A percentile compares a stretch with the other conserved stretches of the same genome.
These are phyloP conservation scores for Dicaeum eximium DNA, from an alignment of 2,113 vertebrate genomes.

Conservation along the genomic window DNA sequence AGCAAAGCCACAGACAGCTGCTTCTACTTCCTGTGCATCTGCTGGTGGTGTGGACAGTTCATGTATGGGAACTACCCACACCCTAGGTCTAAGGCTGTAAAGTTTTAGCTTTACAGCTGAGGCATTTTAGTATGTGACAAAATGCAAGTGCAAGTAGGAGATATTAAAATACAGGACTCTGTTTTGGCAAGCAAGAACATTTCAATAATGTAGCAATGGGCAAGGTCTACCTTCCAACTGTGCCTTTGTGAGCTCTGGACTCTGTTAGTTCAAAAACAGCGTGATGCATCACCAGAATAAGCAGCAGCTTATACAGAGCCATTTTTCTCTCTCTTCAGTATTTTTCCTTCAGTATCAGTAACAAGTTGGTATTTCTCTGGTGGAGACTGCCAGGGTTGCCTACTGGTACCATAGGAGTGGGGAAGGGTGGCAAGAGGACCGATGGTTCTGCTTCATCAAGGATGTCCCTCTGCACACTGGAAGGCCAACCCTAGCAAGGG, in stretches of 20 bases:
- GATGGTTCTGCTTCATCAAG: rapidly evolving
- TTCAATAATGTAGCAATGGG: background rate
- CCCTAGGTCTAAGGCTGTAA: background rate
- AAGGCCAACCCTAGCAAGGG: background rate
- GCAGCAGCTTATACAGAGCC: background rate
- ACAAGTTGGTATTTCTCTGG: background rate
- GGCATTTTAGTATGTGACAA: conserved; percentile 31
- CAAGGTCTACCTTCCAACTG: background rate
- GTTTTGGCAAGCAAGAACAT: background rate
- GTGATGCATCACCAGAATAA: background rate
- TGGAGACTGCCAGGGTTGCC: background rate
- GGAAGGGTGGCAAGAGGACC: background rate
- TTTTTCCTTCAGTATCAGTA: background rate
- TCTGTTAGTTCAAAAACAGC: background rate
- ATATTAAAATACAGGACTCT: conserved; percentile 16
- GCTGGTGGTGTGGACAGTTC: background rate
- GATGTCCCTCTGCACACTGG: background rate
- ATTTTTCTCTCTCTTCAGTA: background rate
- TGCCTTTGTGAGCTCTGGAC: background rate
- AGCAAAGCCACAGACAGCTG: background rate
- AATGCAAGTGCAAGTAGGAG: conserved; percentile 16
- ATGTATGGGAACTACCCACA: background rate
- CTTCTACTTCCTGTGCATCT: background rate
- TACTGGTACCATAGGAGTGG: background rate
- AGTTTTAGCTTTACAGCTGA: background rate